A percentile compares a stretch with the other conserved stretches of the same genome.
Conservation (phyloP, 2,888 invertebrate species). For the Mythimna albipuncta region DNA sequence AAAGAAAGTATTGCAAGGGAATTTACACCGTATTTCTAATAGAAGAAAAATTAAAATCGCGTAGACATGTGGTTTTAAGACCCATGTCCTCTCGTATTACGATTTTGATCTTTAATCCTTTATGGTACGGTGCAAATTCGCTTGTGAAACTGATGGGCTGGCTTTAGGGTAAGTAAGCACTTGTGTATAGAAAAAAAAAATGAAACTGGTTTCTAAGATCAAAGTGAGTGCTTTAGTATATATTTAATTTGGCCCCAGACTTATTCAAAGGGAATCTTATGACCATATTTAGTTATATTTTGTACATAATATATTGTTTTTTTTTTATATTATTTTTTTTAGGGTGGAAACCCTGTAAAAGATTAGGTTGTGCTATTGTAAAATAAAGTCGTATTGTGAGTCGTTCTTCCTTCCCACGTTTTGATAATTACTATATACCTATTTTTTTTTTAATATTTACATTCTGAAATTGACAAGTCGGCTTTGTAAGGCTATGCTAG, state of each 20-base stretch:
- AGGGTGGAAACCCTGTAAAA: slow-evolving; percentile 1
- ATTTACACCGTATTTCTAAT: neutral
- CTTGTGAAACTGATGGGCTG: neutral
- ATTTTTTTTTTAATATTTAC: slow-evolving; percentile 9
- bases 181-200: neutral
- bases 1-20: neutral
- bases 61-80: neutral
- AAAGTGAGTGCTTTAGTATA: slow-evolving; percentile 4
- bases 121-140: neutral
- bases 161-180: too few species aligned
- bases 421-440: neutral
- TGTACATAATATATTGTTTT: slow-evolving; percentile 21
- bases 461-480: neutral
- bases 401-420: neutral
- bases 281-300: slow-evolving; percentile 9
- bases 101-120: neutral
- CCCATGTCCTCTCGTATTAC: neutral
- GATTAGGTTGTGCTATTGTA: slow-evolving; percentile 36
- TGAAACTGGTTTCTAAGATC: neutral
- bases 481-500: neutral
- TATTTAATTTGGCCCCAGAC: neutral
- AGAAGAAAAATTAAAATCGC: neutral
- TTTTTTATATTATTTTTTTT: slow-evolving; percentile 10
- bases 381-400: slow-evolving; percentile 7
- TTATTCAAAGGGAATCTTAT: slow-evolving; percentile 17